These are phyloP conservation scores for Rhynchotus rufescens DNA, from an alignment of 2,797 vertebrate genomes.

Conservation along the genomic window DNA sequence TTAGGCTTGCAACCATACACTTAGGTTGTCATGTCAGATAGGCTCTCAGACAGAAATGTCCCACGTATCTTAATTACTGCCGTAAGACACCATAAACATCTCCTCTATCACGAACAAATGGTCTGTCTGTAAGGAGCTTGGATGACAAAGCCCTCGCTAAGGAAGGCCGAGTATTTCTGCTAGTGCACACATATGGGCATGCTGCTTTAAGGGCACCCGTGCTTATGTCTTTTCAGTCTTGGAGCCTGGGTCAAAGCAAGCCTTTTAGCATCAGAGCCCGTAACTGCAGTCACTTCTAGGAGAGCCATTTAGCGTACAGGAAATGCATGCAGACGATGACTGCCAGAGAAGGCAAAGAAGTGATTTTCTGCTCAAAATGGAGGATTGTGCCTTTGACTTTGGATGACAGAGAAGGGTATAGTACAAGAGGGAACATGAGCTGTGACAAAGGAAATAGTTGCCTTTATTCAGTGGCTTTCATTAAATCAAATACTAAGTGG, in stretches of 20 bases:
- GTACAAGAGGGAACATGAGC: conserved; percentile 65
- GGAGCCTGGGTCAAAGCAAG: background rate
- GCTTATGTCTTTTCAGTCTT: conserved; percentile 11
- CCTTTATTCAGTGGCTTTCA: conserved; percentile 71
- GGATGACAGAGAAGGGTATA: conserved; percentile 62
- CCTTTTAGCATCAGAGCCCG: conserved; percentile 27
- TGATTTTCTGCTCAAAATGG: background rate
- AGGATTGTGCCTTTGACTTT: conserved; percentile 54
- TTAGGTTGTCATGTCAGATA: background rate
- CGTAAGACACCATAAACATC: background rate
- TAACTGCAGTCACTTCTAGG: conserved; percentile 52
- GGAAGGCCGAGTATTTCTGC: background rate
- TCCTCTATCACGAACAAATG: background rate
- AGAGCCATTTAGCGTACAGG: background rate
- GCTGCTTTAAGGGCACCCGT: background rate
- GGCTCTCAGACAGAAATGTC: background rate
- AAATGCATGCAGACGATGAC: conserved; percentile 6
- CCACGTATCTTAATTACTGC: background rate
- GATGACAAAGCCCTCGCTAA: background rate
- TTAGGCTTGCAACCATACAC: background rate
- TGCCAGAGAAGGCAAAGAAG: conserved; percentile 25
- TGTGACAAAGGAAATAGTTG: conserved; percentile 69
- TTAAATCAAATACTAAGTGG: conserved; percentile 75
- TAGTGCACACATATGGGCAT: background rate
- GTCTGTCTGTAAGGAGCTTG: background rate